Conservation (phyloP, 2,113 vertebrate genomes). For the Trinectes maculatus region DNA sequence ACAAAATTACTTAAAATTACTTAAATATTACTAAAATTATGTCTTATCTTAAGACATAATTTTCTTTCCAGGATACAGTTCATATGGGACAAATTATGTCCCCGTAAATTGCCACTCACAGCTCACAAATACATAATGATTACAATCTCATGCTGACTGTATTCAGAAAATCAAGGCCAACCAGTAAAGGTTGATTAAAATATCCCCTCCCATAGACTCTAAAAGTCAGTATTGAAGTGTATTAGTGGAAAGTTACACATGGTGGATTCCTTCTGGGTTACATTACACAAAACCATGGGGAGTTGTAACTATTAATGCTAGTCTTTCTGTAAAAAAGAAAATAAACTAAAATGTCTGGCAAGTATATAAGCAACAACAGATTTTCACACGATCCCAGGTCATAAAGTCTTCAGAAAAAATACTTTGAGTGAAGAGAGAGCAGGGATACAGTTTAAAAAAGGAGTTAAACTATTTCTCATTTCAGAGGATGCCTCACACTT, state of each 20-base stretch:
- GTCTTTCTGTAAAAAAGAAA: neutral
- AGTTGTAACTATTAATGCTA: neutral
- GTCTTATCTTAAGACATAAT: too few relatives aligned
- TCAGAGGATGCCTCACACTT: too few relatives aligned
- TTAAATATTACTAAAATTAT: too few relatives aligned
- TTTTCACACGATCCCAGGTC: neutral
- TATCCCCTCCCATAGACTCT: neutral
- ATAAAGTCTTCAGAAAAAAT: neutral
- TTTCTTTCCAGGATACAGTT: neutral
- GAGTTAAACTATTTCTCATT: too few relatives aligned
- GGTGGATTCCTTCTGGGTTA: neutral
- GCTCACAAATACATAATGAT: constrained; percentile 2
- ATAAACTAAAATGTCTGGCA: neutral
- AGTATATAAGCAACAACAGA: constrained; percentile 18
- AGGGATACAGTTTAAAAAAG: too few relatives aligned
- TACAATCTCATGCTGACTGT: neutral
- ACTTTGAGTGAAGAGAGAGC: too few relatives aligned
- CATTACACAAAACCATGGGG: neutral
- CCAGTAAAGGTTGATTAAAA: neutral
- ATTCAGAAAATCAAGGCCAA: neutral
- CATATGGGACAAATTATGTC: neutral
- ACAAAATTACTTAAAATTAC: neutral
- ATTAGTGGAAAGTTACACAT: neutral
- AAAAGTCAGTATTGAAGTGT: neutral
- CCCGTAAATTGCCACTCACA: neutral